Conservation (phyloP, 2,797 vertebrate genomes). For the Rhinoraja longicauda region DNA sequence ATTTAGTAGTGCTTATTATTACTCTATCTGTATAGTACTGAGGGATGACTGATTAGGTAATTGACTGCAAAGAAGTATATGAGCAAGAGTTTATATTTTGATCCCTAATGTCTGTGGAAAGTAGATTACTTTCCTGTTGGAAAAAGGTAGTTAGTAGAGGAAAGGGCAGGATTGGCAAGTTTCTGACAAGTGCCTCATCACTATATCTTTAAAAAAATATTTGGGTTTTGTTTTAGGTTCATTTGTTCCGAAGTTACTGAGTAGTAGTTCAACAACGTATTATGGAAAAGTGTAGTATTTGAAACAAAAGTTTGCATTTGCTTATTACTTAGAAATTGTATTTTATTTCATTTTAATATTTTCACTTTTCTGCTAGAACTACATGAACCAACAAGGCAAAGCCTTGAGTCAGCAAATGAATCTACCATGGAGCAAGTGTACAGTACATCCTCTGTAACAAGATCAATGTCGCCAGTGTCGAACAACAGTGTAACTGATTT, state of each 20-base stretch:
- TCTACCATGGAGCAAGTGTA: neutral
- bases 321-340: neutral
- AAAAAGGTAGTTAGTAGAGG: neutral
- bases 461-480: conserved; percentile 55
- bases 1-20: neutral
- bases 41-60: neutral
- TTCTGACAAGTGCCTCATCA: neutral
- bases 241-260: neutral
- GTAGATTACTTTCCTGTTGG: too few relatives aligned
- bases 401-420: neutral
- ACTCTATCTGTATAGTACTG: neutral
- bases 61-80: neutral
- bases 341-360: neutral
- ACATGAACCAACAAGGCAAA: neutral
- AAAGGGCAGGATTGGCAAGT: neutral
- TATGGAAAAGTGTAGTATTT: neutral
- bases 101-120: neutral
- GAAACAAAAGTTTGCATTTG: neutral
- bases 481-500: conserved; percentile 56
- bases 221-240: neutral
- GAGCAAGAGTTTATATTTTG: neutral
- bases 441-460: neutral
- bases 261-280: neutral
- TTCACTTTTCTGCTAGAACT: neutral
- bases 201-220: neutral